These are phyloP conservation scores for Etheostoma cragini DNA, from an alignment of 2,113 vertebrate species.

Conservation along the genomic window DNA sequence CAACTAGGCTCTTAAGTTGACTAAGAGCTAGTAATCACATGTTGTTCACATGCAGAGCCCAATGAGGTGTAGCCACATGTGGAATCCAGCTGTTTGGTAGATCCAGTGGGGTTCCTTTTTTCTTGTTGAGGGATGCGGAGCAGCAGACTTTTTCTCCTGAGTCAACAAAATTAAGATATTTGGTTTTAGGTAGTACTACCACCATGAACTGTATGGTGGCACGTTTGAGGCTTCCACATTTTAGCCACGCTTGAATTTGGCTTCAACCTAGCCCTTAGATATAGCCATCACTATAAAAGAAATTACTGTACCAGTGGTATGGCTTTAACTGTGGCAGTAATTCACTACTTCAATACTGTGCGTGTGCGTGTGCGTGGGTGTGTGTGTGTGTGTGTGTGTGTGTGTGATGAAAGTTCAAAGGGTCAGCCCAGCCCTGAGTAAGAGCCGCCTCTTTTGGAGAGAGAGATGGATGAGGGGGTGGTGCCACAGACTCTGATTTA, in stretches of 20 bases:
- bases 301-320: constrained; percentile 39
- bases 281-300: constrained; percentile 44
- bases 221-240: background rate
- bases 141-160: background rate
- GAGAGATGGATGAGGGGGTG: constrained; percentile 76
- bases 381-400: background rate
- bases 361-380: constrained; percentile 17
- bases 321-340: constrained; percentile 34
- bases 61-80: background rate
- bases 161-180: background rate
- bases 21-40: background rate
- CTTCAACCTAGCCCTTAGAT: constrained; percentile 19
- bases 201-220: background rate
- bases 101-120: background rate
- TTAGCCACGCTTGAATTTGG: constrained; percentile 11
- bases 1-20: background rate
- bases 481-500: constrained; percentile 69
- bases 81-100: background rate
- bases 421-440: constrained; percentile 57
- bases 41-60: background rate
- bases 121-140: background rate
- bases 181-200: background rate
- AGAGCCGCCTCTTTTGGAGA: constrained; percentile 38
- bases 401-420: constrained; percentile 50
- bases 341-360: constrained; percentile 43